Base-by-base conservation (phyloP, 2,113 vertebrate genomes). In the Apus apus region DNA sequence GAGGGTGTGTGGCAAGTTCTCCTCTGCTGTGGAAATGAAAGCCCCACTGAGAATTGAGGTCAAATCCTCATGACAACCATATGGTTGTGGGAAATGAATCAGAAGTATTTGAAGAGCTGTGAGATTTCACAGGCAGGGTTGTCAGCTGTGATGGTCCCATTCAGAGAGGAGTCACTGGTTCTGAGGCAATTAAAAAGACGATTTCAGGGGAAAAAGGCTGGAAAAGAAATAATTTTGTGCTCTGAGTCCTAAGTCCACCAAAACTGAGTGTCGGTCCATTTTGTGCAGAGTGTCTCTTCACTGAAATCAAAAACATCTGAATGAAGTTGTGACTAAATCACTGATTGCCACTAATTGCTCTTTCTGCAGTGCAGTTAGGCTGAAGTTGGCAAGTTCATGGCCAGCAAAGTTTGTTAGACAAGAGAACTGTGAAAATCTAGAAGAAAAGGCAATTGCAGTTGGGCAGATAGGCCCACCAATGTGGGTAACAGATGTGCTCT, bases 21-120 rank as follows among this genome's bases (percentile, higher is more conserved):
- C 48, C 11, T 53, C 56, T 60, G 30, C 67, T 9, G 1, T 53
- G 61, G 91, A 83, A 95, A 64, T 43, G 74, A 74, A 94, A 90
- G 70, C 30, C 38, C 65, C 71, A 6, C 53, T 2, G 50, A 91
- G 66, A 85, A 54, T 0, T 81, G 62, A 91, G 73, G 67, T 86
- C 89, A 93, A 93, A 79, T 72, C 70, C 87, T 92, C 92, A 48
- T 36, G 88, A 94, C 89, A 92, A 38, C 92, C 93, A 74, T 51
- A 89, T 45, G 87, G 45, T 29, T 61, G 66, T 56, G 84, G 73
- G 73, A 86, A 86, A 85, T 76, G 15, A 95, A 64, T 94, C 46
- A 83, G 29, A 88, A 94, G 73, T 71, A 40, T 77, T 18, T 93
- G 61, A 84, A 92, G 62, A 64, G 46, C 14, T 3, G 58, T 27